A percentile compares a stretch with the other conserved stretches of the same genome.
Conservation (phyloP, 2,113 vertebrate genomes). For the Oxyura jamaicensis region DNA sequence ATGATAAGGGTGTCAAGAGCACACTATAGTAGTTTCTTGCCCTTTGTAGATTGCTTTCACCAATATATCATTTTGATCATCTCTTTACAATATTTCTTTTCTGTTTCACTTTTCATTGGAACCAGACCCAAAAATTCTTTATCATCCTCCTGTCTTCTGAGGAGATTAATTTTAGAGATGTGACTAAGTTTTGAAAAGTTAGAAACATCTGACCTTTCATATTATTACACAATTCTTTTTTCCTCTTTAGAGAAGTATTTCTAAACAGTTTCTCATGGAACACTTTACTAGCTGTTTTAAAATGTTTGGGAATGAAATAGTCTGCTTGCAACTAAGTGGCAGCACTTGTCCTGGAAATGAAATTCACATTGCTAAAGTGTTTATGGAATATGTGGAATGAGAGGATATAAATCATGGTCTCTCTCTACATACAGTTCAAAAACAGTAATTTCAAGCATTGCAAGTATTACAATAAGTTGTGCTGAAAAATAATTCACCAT, state of each 20-base stretch:
- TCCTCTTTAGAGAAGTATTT: background rate
- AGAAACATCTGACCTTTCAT: background rate
- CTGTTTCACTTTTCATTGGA: background rate
- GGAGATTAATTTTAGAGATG: background rate
- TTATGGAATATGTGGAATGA: conserved; percentile 50
- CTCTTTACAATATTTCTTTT: background rate
- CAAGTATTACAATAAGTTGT: background rate
- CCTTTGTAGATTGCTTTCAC: background rate
- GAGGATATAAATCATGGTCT: background rate
- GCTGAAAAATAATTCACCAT: conserved; percentile 7
- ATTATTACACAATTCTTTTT: background rate
- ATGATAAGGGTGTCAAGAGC: background rate
- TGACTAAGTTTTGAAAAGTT: background rate
- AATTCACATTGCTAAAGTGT: conserved; percentile 46
- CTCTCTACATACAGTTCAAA: background rate
- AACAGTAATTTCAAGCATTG: background rate
- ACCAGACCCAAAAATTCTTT: background rate
- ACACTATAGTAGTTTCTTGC: background rate
- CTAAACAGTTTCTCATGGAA: background rate
- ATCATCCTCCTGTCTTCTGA: background rate
- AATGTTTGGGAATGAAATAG: conserved; percentile 24
- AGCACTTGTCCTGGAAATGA: conserved; percentile 45
- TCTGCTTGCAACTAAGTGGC: background rate
- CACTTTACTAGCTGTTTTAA: conserved; percentile 30
- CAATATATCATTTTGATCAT: background rate